Conservation (phyloP, 2,888 invertebrate genomes). For the Leucophenga montana region DNA sequence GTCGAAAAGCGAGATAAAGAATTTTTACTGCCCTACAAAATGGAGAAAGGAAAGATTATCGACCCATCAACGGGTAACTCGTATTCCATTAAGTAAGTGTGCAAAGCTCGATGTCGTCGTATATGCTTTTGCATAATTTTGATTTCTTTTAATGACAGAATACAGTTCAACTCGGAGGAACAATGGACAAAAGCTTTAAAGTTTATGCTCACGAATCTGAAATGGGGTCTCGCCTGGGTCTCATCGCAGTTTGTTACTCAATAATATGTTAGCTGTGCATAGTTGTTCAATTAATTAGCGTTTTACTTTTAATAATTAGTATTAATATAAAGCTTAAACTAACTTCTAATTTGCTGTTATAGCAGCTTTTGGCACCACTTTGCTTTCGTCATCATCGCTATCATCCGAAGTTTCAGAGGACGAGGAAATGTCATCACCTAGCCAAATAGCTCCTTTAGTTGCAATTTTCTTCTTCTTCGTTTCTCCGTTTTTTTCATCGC, state of each 20-base stretch:
- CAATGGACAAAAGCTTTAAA: constrained; percentile 99
- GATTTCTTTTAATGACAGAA: constrained; percentile 75
- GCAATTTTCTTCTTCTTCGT: constrained; percentile 46
- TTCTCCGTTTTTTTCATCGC: constrained; percentile 30
- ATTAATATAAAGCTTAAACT: no score
- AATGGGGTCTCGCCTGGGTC: constrained; percentile 98
- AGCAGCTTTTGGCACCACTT: not conserved
- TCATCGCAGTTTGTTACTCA: constrained; percentile 79
- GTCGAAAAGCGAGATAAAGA: constrained; percentile 91
- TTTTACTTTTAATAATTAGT: constrained; percentile 33
- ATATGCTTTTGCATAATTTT: no score
- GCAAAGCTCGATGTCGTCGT: no score
- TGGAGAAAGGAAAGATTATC: constrained; percentile 95
- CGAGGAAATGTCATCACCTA: constrained; percentile 66
- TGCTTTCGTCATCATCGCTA: constrained; percentile 41
- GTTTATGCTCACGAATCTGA: constrained; percentile 96
- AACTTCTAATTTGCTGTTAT: constrained; percentile 24
- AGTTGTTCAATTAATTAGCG: constrained; percentile 40
- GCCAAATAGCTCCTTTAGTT: constrained; percentile 63
- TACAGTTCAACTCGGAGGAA: constrained; percentile 98
- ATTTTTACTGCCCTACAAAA: constrained; percentile 92
- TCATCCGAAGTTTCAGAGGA: constrained; percentile 44
- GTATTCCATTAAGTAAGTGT: constrained; percentile 85
- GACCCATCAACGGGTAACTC: constrained; percentile 89
- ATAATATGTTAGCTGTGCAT: constrained; percentile 45